Evolutionary conservation across 2,113 vertebrate species (phyloP).

Genomic region (Plecotus auritus): DNA sequence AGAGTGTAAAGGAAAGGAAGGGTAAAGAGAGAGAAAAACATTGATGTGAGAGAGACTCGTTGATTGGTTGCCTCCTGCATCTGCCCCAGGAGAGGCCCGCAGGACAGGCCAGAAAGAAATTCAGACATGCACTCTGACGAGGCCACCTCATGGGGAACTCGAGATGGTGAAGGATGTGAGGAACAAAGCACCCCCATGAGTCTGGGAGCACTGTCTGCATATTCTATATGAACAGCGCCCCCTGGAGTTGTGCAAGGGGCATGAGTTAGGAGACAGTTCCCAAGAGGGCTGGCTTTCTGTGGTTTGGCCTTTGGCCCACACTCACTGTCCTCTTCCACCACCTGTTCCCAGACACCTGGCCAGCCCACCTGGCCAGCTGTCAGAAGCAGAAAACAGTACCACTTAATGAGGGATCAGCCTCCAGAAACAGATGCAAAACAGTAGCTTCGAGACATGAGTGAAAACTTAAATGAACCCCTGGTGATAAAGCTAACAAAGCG

Average conservation of each 20-base stretch:
- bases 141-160: not conserved
- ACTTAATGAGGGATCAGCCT: too few species aligned
- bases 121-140: not conserved
- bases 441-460: not conserved
- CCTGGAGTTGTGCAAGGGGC: not conserved
- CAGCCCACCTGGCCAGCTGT: not conserved
- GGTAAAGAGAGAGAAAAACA: too few species aligned
- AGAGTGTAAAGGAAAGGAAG: too few species aligned
- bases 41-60: too few species aligned
- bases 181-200: fast-evolving
- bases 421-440: not conserved
- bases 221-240: fast-evolving
- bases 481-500: not conserved
- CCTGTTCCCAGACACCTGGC: not conserved
- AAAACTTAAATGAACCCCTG: not conserved
- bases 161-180: not conserved
- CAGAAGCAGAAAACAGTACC: too few species aligned
- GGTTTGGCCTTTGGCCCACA: not conserved
- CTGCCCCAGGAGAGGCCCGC: not conserved
- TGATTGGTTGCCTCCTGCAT: too few species aligned
- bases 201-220: too few species aligned
- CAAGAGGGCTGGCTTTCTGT: not conserved
- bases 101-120: not conserved
- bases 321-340: not conserved
- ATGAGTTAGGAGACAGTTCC: not conserved